Evolutionary conservation across 2,797 vertebrate genomes (phyloP).

Genomic region (Trichosurus vulpecula): DNA sequence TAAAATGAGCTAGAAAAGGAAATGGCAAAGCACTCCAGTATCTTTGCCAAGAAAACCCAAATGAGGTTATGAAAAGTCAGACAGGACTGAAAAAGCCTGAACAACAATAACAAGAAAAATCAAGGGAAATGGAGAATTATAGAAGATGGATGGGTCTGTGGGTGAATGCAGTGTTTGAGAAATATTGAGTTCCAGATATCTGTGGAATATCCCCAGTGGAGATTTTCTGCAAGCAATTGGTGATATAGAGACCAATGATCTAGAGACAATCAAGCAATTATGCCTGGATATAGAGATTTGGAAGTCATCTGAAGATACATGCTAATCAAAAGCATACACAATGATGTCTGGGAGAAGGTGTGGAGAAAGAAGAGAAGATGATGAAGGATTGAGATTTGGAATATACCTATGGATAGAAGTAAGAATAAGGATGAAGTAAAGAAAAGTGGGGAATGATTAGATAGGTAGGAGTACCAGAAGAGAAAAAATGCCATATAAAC

Average conservation of each 20-base stretch:
- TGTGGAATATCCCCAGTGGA: not conserved
- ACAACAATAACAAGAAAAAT: not conserved
- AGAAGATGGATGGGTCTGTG: not conserved
- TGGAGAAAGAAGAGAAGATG: not conserved
- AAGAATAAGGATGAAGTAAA: not conserved
- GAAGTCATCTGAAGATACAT: not conserved
- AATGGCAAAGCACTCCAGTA: not conserved
- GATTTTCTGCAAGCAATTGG: not conserved
- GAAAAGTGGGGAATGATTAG: not conserved
- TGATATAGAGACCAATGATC: not conserved
- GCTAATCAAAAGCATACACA: not conserved
- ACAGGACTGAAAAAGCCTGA: not conserved
- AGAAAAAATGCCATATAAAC: not conserved
- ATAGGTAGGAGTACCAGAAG: not conserved
- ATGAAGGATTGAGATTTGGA: not conserved
- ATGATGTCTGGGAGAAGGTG: not conserved
- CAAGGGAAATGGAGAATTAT: not conserved
- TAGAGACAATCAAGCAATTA: not conserved
- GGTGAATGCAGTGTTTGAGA: not conserved
- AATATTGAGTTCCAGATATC: not conserved
- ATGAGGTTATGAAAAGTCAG: not conserved
- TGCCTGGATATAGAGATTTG: not conserved
- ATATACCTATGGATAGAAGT: not conserved
- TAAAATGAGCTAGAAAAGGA: not conserved
- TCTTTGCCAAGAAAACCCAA: not conserved